These are phyloP conservation scores for Agriopis aurantiaria DNA, from an alignment of 2,888 invertebrate genomes.

Conservation along the genomic window DNA sequence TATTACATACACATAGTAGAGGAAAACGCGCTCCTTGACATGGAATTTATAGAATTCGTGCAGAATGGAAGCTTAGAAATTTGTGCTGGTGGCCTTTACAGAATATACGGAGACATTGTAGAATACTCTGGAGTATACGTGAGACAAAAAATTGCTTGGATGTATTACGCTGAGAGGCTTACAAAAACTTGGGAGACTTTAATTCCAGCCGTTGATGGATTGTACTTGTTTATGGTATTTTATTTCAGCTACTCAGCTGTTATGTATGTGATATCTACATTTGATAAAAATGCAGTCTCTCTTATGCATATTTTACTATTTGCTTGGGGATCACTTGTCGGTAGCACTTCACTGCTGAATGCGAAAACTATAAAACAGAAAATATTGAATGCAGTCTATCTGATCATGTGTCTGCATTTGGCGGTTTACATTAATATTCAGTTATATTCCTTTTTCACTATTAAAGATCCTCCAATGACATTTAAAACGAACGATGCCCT, in stretches of 20 bases:
- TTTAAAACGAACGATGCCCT: slow-evolving; percentile 64
- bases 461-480: slow-evolving; percentile 62
- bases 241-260: slow-evolving; percentile 60
- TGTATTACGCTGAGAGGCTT: slow-evolving; percentile 63
- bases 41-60: slow-evolving; percentile 58
- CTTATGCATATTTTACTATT: slow-evolving; percentile 58
- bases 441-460: slow-evolving; percentile 71
- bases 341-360: slow-evolving; percentile 59
- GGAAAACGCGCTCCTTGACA: slow-evolving; percentile 53
- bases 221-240: slow-evolving; percentile 69
- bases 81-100: slow-evolving; percentile 71
- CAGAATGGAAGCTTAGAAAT: slow-evolving; percentile 68
- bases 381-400: slow-evolving; percentile 63
- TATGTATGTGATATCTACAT: slow-evolving; percentile 60
- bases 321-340: slow-evolving; percentile 69
- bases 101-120: slow-evolving; percentile 65
- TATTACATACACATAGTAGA: slow-evolving; percentile 58
- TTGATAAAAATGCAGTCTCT: slow-evolving; percentile 56
- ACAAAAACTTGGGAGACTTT: slow-evolving; percentile 66
- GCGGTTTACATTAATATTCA: slow-evolving; percentile 68
- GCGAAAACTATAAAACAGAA: slow-evolving; percentile 67
- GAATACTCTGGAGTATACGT: slow-evolving; percentile 72
- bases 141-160: slow-evolving; percentile 65
- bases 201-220: slow-evolving; percentile 56
- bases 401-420: slow-evolving; percentile 65